A percentile compares a stretch with the other conserved stretches of the same genome.
Evolutionary conservation across 1,140 invertebrate genomes (phyloP).

Genomic region (Medauroidea extradentata): DNA sequence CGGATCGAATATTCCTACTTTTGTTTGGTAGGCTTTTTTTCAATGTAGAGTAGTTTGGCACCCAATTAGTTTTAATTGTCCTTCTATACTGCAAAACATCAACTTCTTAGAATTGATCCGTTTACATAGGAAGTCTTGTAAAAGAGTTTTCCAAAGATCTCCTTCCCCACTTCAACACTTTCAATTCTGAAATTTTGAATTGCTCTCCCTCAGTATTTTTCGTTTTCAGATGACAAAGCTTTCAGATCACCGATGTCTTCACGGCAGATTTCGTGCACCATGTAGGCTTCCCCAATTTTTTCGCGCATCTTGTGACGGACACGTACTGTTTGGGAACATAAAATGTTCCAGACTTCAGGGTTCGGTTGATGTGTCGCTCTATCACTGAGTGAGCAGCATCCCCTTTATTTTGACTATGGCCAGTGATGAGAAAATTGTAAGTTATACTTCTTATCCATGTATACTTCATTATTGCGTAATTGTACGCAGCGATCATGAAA

Average conservation of each 20-base stretch:
- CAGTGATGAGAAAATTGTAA: constrained; percentile 34
- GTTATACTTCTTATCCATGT: constrained; percentile 27
- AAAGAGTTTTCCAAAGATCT: no score
- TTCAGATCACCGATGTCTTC: constrained; percentile 26
- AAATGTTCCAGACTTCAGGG: no score
- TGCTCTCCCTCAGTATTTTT: no score
- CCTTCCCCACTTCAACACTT: no score
- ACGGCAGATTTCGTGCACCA: constrained; percentile 24
- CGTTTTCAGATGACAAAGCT: neutral
- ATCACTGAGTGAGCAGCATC: constrained; percentile 31
- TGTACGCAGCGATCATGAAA: constrained; percentile 26
- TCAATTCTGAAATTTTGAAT: no score
- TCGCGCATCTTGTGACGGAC: constrained; percentile 25
- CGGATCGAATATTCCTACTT: no score
- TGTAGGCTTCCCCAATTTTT: constrained; percentile 27
- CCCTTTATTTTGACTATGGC: constrained; percentile 34
- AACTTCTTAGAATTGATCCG: no score
- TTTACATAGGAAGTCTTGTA: no score
- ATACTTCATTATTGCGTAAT: constrained; percentile 23
- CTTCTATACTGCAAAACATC: no score
- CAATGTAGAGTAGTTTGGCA: no score
- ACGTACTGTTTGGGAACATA: constrained; percentile 8
- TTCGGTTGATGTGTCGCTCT: constrained; percentile 15
- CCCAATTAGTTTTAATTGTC: no score
- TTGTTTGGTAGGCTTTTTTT: no score